These are phyloP conservation scores for Babylonia areolata DNA, from an alignment of 1,140 invertebrate species.

Conservation along the genomic window DNA sequence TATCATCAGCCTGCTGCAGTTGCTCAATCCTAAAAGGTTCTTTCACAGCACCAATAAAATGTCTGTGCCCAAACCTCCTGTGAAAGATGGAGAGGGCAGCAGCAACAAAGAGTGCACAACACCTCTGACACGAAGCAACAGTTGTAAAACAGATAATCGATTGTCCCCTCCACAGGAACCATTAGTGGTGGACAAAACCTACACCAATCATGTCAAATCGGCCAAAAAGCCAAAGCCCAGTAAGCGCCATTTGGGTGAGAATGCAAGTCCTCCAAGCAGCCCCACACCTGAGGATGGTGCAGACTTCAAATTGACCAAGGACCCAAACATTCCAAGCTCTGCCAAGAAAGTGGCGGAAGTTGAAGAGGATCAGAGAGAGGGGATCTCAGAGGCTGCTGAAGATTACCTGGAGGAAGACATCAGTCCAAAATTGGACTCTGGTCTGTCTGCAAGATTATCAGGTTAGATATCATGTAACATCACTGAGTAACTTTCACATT, in stretches of 20 bases:
- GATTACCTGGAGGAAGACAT: conserved; percentile 27
- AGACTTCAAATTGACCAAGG: conserved; percentile 20
- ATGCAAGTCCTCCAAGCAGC: background rate
- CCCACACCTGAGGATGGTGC: background rate
- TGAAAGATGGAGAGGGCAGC: conserved; percentile 32
- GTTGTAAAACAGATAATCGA: background rate
- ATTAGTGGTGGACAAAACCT: conserved; percentile 4
- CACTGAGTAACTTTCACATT: too few species aligned
- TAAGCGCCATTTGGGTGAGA: conserved; percentile 19
- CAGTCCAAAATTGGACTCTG: conserved; percentile 22
- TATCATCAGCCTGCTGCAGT: conserved; percentile 51
- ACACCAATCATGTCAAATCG: conserved; percentile 22
- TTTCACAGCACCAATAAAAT: conserved; percentile 29
- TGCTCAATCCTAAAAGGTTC: conserved; percentile 44
- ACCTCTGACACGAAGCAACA: conserved; percentile 18
- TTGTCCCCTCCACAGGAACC: background rate
- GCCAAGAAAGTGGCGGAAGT: conserved; percentile 24
- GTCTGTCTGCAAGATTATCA: background rate
- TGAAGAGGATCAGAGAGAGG: conserved; percentile 13
- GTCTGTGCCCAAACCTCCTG: conserved; percentile 31
- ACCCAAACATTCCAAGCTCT: background rate
- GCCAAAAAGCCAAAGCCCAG: conserved; percentile 11
- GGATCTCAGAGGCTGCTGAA: conserved; percentile 18
- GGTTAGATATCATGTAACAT: background rate
- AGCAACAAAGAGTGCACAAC: background rate